Evolutionary conservation across 2,888 invertebrate species (phyloP), one percentile per base, ranked within the genome.

Genomic region (Bedellia somnulentella): DNA sequence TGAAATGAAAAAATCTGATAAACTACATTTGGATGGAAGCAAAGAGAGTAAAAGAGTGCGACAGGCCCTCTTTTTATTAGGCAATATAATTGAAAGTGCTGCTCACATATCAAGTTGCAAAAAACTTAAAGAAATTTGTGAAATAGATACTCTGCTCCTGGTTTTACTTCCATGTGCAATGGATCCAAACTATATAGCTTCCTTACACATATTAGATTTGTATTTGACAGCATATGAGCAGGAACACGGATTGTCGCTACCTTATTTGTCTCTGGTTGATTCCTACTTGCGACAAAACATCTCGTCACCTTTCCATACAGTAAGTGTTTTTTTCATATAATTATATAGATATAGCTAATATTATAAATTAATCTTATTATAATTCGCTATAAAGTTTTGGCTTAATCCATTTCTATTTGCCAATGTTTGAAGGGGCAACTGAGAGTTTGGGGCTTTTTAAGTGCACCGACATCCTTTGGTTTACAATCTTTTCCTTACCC

Each of bases 281-380:
- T 60, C 62, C 0, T 52, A 55, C 37, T 51, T 89, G n/a, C 71
- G 79, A 31, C 46, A 51, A 2, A 85, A 88, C 51, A 70, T 90
- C 2, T 77, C 78, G 14, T 87, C 87, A 1, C 85, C 86, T 6
- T 82, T 80, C 48, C 81, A 85, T 42, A 76, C 83, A 57, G 85
- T 86, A 60, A 30, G 30, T 25, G 8, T 10, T 24, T 10, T 9
- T 5, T 9, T 24, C 13, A 13, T 29, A 18, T n/a, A n/a, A n/a
- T n/a, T 27, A 6, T 15, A 27, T 27, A n/a, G n/a, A n/a, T n/a
- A n/a, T n/a, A n/a, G n/a, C n/a, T n/a, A n/a, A n/a, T n/a, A n/a
- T n/a, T n/a, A n/a, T n/a, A n/a, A n/a, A n/a, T n/a, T n/a, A n/a
- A n/a, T n/a, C n/a, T n/a, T n/a, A n/a, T n/a, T n/a, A n/a, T n/a